Evolutionary conservation across 1,140 invertebrate genomes (phyloP).

Genomic region (Bilobella aurantiaca): DNA sequence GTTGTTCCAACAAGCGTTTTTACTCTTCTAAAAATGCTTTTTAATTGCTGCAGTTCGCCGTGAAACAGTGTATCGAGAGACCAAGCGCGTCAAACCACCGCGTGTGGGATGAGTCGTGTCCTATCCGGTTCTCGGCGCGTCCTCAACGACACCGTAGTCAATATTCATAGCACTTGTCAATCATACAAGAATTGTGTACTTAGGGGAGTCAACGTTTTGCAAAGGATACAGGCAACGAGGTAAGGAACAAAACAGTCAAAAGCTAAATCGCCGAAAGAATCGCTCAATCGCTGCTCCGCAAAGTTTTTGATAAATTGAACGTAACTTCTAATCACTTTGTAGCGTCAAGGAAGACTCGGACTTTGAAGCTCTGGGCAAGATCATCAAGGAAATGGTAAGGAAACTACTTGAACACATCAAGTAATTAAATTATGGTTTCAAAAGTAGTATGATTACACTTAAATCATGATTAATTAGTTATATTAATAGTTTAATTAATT

Average conservation of each 20-base stretch:
- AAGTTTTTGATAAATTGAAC: neutral
- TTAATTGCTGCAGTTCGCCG: constrained; percentile 37
- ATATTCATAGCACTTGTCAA: constrained; percentile 13
- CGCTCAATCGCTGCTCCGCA: too few species aligned
- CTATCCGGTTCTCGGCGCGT: constrained; percentile 14
- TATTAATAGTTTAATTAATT: too few species aligned
- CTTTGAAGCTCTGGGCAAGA: constrained; percentile 13
- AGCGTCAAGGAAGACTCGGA: neutral
- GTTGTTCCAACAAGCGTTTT: neutral
- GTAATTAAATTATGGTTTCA: neutral
- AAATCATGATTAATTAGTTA: too few species aligned
- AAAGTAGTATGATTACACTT: too few species aligned
- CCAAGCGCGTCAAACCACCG: constrained; percentile 38
- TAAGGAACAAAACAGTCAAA: neutral
- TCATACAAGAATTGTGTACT: constrained; percentile 8
- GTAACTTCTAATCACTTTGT: neutral
- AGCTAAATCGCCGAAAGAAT: too few species aligned
- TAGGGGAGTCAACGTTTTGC: neutral
- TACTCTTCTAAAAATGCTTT: neutral
- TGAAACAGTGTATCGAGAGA: constrained; percentile 38
- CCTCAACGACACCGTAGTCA: constrained; percentile 18
- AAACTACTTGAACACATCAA: neutral
- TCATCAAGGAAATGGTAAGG: neutral
- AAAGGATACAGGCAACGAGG: neutral
- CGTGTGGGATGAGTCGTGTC: neutral